Percentiles rank a stretch among this genome's conserved stretches.
These are phyloP conservation scores for Engystomops pustulosus DNA, from an alignment of 2,113 vertebrate species.

Conservation along the genomic window DNA sequence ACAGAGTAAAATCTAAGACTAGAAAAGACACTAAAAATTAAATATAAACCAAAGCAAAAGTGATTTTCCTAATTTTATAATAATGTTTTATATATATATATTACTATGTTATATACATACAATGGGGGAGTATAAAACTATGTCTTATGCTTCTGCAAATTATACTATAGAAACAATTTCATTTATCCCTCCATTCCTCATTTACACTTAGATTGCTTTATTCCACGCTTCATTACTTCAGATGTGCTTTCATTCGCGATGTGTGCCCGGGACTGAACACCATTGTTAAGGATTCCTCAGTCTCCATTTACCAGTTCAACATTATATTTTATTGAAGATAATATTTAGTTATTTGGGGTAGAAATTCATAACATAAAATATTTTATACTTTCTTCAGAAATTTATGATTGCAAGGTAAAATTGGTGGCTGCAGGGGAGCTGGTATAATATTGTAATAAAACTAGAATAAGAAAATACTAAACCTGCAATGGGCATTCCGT, in stretches of 20 bases:
- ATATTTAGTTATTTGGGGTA: not conserved
- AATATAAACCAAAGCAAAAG: not conserved
- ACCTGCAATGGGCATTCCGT: not conserved
- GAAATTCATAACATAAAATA: not conserved
- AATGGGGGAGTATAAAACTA: not conserved
- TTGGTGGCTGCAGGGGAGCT: not conserved
- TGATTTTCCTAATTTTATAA: not conserved
- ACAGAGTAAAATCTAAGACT: not conserved
- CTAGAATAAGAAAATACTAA: not conserved
- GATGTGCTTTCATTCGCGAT: not conserved
- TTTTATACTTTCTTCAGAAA: not conserved
- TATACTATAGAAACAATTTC: slow-evolving; percentile 41
- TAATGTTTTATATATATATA: too few relatives aligned
- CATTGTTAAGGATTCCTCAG: slow-evolving; percentile 12
- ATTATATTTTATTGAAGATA: not conserved
- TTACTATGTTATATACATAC: not conserved
- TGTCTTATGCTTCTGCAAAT: slow-evolving; percentile 12
- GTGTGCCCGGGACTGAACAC: slow-evolving; percentile 8
- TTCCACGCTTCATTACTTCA: slow-evolving; percentile 47
- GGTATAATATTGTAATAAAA: not conserved
- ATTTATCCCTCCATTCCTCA: slow-evolving; percentile 33
- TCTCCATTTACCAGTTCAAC: slow-evolving; percentile 7
- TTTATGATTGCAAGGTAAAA: not conserved
- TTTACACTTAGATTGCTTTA: slow-evolving; percentile 56
- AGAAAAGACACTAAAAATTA: not conserved